Conservation (phyloP, 2,113 vertebrate species). For the Rutilus rutilus region DNA sequence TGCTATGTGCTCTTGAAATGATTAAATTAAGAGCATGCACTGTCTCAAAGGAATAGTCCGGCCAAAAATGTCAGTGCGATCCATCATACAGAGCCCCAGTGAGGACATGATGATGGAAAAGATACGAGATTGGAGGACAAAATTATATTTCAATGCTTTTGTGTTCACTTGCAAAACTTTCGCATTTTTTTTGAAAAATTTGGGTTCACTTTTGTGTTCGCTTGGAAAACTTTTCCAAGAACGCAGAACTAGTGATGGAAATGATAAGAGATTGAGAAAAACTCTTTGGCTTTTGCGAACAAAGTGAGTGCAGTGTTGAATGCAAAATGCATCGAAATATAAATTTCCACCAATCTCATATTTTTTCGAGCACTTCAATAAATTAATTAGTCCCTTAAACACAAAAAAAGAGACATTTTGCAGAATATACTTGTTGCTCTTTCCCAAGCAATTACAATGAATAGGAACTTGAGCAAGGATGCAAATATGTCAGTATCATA, state of each 20-base stretch:
- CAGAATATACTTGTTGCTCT: background rate
- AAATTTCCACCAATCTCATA: background rate
- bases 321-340: background rate
- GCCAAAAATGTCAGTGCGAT: background rate
- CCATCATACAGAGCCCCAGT: background rate
- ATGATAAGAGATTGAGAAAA: too few relatives aligned
- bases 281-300: too few relatives aligned
- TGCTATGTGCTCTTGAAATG: background rate
- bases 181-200: too few relatives aligned
- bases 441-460: background rate
- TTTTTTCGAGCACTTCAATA: too few relatives aligned
- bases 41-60: background rate
- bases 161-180: background rate
- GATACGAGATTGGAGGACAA: background rate
- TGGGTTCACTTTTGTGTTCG: too few relatives aligned
- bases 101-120: background rate
- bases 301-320: too few relatives aligned
- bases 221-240: too few relatives aligned
- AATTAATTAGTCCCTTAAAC: background rate
- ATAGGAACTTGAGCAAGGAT: background rate
- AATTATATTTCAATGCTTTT: background rate
- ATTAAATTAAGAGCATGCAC: background rate
- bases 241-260: background rate
- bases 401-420: background rate
- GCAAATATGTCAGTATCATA: background rate